These are phyloP conservation scores for Eupristina koningsbergeri DNA, from an alignment of 1,140 invertebrate genomes.

Conservation along the genomic window DNA sequence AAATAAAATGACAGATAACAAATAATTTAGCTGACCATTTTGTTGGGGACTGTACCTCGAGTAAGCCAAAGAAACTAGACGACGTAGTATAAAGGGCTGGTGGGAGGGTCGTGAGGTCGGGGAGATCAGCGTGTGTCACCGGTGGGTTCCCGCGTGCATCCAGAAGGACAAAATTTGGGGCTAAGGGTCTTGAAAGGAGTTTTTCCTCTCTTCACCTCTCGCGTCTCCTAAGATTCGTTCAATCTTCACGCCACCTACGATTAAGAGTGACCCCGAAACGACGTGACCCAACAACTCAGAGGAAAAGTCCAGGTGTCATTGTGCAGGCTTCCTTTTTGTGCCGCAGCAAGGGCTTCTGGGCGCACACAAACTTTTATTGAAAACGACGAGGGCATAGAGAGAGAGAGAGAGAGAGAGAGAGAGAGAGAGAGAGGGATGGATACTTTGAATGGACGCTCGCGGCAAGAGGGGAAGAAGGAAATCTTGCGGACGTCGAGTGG, in stretches of 20 bases:
- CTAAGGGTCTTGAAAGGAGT: conserved; percentile 28
- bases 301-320: conserved; percentile 52
- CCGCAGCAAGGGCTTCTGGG: conserved; percentile 33
- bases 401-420: background rate
- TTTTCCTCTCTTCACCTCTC: conserved; percentile 9
- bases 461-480: background rate
- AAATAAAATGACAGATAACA: background rate
- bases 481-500: conserved; percentile 33
- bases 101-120: background rate
- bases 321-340: conserved; percentile 44
- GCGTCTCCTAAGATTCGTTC: conserved; percentile 29
- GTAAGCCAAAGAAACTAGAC: conserved; percentile 20
- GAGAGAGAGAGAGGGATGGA: background rate
- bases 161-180: conserved; percentile 18
- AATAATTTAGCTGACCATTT: background rate
- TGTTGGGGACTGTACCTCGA: background rate
- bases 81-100: background rate
- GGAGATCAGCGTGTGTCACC: background rate
- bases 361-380: conserved; percentile 32
- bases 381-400: conserved; percentile 22
- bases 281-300: conserved; percentile 11
- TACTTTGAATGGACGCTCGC: background rate
- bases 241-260: conserved; percentile 53
- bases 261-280: conserved; percentile 49
- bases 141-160: background rate